Evolutionary conservation across 2,113 vertebrate genomes (phyloP).

Genomic region (Orthonyx spaldingii): DNA sequence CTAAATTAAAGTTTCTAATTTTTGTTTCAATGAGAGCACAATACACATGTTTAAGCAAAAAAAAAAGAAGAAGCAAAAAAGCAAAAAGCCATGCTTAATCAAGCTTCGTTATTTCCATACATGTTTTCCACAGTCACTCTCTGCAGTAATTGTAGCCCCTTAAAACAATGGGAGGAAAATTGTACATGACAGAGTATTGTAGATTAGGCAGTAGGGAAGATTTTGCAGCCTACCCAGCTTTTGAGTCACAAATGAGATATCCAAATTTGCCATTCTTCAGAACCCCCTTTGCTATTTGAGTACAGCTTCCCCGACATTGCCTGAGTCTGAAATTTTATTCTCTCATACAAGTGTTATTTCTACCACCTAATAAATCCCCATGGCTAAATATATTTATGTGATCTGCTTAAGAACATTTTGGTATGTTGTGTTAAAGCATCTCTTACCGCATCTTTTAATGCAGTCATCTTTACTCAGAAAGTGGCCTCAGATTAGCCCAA

Average conservation of each 20-base stretch:
- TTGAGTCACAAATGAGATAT: background rate
- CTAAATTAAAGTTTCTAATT: background rate
- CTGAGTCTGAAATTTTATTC: background rate
- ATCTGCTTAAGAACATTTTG: background rate
- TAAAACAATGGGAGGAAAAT: slow-evolving; percentile 38
- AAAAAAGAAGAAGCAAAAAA: background rate
- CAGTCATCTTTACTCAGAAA: background rate
- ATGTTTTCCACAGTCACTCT: background rate
- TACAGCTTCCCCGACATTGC: background rate
- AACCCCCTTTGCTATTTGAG: background rate
- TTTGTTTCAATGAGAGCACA: background rate
- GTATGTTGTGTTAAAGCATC: background rate
- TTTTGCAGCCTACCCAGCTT: background rate
- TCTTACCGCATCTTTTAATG: background rate
- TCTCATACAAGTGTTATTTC: background rate
- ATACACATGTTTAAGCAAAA: background rate
- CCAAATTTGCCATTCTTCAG: background rate
- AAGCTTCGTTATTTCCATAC: background rate
- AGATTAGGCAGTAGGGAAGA: background rate
- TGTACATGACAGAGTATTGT: background rate
- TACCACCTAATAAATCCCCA: background rate
- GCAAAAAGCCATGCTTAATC: background rate
- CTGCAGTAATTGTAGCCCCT: slow-evolving; percentile 2
- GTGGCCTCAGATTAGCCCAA: background rate
- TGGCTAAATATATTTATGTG: background rate